Base-by-base conservation (phyloP, 2,113 vertebrate genomes). In the Leucopsar rothschildi region DNA sequence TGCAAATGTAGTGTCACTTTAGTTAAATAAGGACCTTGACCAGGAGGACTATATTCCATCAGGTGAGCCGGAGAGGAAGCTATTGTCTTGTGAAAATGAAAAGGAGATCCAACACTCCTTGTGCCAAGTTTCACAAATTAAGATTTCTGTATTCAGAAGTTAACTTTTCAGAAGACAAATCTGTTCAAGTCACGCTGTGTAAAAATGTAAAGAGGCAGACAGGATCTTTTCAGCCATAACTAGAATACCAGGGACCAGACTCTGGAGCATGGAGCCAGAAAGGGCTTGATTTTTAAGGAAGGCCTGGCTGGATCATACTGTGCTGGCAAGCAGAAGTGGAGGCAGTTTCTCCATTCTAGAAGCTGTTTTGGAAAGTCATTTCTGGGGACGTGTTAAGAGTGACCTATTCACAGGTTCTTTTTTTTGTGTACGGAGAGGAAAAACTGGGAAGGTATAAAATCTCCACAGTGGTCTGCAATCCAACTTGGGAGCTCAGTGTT, bases 391-490 rank as follows among this genome's bases (percentile, higher is more conserved):
- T 59, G 55, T 78, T 88, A 92, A 93, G 88, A 97, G 39, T 85
- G 88, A 91, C 93, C 91, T 96, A 93, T 90, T 96, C 97, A 91
- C 92, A 96, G 88, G 96, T 88, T 94, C 89, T 95, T 63, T 82
- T 73, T 63, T 77, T 91, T 77, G 56, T 95, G 69, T 95, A 82
- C 53, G 88, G 94, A 97, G 73, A 94, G 52, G 84, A 88, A 86
- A 95, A 94, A 93, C 78, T 97, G 91, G 93, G 90, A 96, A 93
- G 77, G 80, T 96, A 81, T 83, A 90, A 96, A 93, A 97, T 96
- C 95, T 96, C 92, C 92, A 94, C 95, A 96, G 93, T 90, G 95
- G 95, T 95, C 93, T 97, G 97, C 96, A 97, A 95, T 94, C 92
- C 96, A 96, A 75, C 76, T 88, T 92, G 90, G 90, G 77, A 95